These are phyloP conservation scores for Muscicapa striata DNA, from an alignment of 2,797 vertebrate genomes.

Conservation along the genomic window DNA sequence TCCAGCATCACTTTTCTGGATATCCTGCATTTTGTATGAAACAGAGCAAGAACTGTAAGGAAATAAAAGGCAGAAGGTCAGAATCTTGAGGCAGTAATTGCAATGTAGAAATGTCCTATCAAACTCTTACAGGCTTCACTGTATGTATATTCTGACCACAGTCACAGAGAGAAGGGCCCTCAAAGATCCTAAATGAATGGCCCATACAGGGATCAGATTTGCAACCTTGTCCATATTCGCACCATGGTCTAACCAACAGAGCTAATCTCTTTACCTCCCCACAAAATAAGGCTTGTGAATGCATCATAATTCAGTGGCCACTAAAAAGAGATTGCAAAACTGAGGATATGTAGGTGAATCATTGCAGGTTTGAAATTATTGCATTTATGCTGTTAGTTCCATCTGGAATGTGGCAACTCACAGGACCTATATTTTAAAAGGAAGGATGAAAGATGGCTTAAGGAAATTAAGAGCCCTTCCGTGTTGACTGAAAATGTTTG, in stretches of 20 bases:
- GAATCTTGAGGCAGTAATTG: neutral
- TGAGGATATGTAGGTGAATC: neutral
- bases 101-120: neutral
- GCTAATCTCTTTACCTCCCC: neutral
- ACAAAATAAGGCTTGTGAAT: neutral
- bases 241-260: neutral
- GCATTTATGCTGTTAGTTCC: neutral
- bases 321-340: neutral
- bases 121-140: neutral
- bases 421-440: neutral
- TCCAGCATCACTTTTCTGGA: neutral
- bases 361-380: neutral
- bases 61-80: neutral
- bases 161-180: neutral
- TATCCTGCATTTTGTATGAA: neutral
- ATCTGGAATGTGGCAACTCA: neutral
- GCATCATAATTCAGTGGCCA: rapidly evolving
- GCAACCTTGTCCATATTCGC: neutral
- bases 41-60: neutral
- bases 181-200: neutral
- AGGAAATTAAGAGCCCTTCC: neutral
- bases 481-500: neutral
- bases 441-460: neutral
- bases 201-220: neutral
- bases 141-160: neutral